phyloP scores from a whole-genome alignment of 2,797 vertebrate species.

The Cephalopachus bancanus region DNA sequence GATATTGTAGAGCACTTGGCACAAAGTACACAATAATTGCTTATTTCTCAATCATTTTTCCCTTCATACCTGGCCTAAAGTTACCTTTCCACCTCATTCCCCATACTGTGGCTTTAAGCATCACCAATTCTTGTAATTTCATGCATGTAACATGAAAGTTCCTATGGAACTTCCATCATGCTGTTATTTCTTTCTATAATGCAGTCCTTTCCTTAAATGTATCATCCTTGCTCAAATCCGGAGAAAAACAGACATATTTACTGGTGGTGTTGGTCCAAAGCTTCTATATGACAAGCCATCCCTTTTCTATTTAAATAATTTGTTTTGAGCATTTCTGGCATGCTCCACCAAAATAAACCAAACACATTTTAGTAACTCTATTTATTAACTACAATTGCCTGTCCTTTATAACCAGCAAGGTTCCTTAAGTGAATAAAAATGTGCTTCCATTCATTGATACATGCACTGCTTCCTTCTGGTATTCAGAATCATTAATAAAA shows the following conservation, averaged over 20 bases:
- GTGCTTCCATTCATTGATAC: not conserved
- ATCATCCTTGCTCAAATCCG: not conserved
- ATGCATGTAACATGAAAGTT: not conserved
- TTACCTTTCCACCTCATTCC: not conserved
- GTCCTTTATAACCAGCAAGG: not conserved
- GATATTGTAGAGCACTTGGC: not conserved
- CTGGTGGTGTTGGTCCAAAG: not conserved
- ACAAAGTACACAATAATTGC: not conserved
- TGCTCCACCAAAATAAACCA: constrained; percentile 23
- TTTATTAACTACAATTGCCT: not conserved
- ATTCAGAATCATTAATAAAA: constrained; percentile 55
- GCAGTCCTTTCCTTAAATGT: not conserved
- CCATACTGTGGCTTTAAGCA: not conserved
- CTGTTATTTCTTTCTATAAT: not conserved
- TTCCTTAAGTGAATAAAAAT: constrained; percentile 43
- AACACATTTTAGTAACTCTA: not conserved
- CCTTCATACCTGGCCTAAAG: not conserved
- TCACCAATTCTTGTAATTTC: not conserved
- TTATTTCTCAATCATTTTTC: constrained; percentile 40
- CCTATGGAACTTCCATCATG: not conserved
- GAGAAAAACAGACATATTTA: constrained; percentile 23
- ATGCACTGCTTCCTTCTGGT: constrained; percentile 30
- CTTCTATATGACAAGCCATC: not conserved
- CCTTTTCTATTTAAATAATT: constrained; percentile 43
- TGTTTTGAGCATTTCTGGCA: constrained; percentile 21